A percentile compares a stretch with the other conserved stretches of the same genome.
Conservation (phyloP, 2,797 vertebrate genomes). For the Acestrorhynchus altus region DNA sequence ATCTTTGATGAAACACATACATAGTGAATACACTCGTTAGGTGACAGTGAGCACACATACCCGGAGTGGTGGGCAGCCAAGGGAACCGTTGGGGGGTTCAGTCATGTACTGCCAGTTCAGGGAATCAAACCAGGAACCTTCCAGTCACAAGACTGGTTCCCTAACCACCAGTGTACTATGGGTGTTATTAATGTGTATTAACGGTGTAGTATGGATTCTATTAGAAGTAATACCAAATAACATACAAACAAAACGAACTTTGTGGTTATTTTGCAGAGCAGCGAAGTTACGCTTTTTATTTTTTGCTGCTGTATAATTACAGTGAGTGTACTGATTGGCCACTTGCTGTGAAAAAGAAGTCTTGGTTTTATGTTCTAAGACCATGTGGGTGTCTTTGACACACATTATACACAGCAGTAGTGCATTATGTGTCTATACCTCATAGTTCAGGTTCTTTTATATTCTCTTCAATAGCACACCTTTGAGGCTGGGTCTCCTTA, state of each 20-base stretch:
- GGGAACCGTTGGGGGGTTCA: too few species aligned
- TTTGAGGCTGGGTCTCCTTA: conserved; percentile 5
- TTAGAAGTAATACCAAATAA: neutral
- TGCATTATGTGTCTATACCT: conserved; percentile 26
- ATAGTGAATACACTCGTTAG: too few species aligned
- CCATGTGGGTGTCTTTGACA: neutral
- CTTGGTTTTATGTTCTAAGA: conserved; percentile 3
- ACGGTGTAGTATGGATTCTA: too few species aligned
- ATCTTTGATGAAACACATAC: too few species aligned
- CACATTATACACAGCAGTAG: neutral
- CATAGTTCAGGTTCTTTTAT: conserved; percentile 26
- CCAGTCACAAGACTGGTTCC: too few species aligned
- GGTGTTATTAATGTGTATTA: too few species aligned
- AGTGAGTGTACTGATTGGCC: neutral
- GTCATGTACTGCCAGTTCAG: too few species aligned
- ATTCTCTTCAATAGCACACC: conserved; percentile 20
- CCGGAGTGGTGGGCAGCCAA: too few species aligned
- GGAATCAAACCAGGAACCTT: too few species aligned
- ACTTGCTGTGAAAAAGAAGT: neutral
- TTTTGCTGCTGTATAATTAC: neutral
- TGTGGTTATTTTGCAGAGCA: neutral
- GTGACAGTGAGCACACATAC: too few species aligned
- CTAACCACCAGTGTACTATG: too few species aligned
- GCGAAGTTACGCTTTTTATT: neutral
- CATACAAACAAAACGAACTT: neutral